These are phyloP conservation scores for Gallinago nigripennis DNA, from an alignment of 2,797 vertebrate genomes.

Conservation along the genomic window DNA sequence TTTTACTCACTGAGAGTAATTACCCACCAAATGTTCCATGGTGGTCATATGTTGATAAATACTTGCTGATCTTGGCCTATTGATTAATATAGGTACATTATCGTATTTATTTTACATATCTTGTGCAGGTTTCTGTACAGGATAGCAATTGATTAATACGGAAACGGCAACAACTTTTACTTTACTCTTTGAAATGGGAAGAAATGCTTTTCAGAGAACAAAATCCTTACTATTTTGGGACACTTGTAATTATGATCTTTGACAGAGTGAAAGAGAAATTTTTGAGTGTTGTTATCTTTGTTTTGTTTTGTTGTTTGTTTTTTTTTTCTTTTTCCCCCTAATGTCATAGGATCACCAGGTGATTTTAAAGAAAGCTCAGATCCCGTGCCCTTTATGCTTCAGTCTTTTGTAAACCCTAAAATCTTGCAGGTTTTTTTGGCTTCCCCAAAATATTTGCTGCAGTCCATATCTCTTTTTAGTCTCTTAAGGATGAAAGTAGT, in stretches of 20 bases:
- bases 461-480: neutral
- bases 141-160: neutral
- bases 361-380: neutral
- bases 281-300: neutral
- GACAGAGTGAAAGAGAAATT: neutral
- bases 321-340: no score
- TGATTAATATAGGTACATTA: neutral
- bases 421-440: neutral
- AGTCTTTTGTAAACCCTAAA: neutral
- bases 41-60: neutral
- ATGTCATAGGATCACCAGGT: neutral
- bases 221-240: neutral
- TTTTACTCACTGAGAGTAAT: neutral
- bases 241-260: conserved; percentile 13
- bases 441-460: no score
- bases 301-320: neutral
- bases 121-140: neutral
- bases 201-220: neutral
- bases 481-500: neutral
- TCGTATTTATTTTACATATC: neutral
- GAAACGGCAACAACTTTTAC: neutral
- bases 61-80: neutral
- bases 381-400: neutral
- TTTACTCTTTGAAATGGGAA: neutral
- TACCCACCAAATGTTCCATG: neutral